Percentiles rank a stretch among this genome's conserved stretches.
phyloP scores from a whole-genome alignment of 1,140 invertebrate genomes.

The Trachelipus rathkii region DNA sequence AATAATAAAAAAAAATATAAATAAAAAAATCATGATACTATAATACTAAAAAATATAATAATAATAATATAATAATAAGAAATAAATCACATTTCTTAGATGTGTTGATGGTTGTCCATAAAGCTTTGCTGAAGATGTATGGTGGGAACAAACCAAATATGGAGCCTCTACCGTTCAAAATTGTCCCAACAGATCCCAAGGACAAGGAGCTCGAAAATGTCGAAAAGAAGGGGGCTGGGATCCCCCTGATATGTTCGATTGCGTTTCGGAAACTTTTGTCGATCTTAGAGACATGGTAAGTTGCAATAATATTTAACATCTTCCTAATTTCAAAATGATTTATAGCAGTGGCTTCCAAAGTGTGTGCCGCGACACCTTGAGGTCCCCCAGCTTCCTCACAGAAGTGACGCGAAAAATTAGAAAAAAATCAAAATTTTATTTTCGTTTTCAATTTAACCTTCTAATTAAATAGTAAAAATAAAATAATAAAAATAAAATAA shows the following conservation, averaged over 20 bases:
- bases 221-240: constrained; percentile 76
- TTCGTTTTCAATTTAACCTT: too few species aligned
- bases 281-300: constrained; percentile 69
- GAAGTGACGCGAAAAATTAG: too few species aligned
- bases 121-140: constrained; percentile 68
- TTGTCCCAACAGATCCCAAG: constrained; percentile 71
- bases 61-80: too few species aligned
- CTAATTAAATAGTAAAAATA: too few species aligned
- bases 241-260: constrained; percentile 85
- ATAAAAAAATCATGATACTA: too few species aligned
- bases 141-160: constrained; percentile 84
- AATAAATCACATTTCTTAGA: constrained; percentile 61
- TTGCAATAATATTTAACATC: neutral
- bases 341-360: too few species aligned
- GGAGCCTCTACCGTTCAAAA: constrained; percentile 67
- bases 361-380: too few species aligned
- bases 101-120: constrained; percentile 83
- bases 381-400: too few species aligned
- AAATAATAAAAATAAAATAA: too few species aligned
- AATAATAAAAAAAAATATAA: too few species aligned
- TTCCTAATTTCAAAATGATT: neutral
- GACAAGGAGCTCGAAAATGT: constrained; percentile 76
- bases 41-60: too few species aligned
- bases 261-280: constrained; percentile 78
- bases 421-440: too few species aligned